phyloP scores from a whole-genome alignment of 2,888 invertebrate species.

The Caenorhabditis becei region DNA sequence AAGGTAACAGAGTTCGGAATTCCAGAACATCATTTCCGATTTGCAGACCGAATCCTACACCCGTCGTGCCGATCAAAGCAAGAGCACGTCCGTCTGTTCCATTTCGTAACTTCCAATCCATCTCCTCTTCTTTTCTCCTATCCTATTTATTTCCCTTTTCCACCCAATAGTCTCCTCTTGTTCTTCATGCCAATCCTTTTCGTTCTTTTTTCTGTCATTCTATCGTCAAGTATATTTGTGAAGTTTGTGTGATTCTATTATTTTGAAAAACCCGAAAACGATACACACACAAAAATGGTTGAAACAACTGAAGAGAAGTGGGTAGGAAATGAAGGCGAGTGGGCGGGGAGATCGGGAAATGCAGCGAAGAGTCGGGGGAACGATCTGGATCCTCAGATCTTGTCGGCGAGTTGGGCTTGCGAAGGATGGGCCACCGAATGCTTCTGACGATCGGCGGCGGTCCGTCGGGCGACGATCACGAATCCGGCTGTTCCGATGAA shows the following conservation, averaged over 20 bases:
- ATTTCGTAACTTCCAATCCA: slow-evolving; percentile 39
- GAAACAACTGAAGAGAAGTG: neutral
- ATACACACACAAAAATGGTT: neutral
- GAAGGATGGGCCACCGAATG: slow-evolving; percentile 53
- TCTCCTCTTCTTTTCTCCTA: neutral
- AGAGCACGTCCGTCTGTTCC: slow-evolving; percentile 50
- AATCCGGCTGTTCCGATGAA: slow-evolving; percentile 63
- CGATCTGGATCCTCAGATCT: slow-evolving; percentile 38
- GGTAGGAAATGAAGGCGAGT: neutral
- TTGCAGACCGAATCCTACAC: slow-evolving; percentile 6
- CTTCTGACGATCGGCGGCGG: slow-evolving; percentile 47
- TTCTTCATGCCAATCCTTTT: slow-evolving; percentile 24
- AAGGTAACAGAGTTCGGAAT: slow-evolving; percentile 25
- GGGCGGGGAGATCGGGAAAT: neutral
- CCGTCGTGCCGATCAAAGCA: slow-evolving; percentile 47
- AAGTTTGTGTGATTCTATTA: slow-evolving; percentile 17
- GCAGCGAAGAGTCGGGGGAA: neutral
- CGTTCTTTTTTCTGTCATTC: neutral
- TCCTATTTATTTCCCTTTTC: neutral
- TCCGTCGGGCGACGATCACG: slow-evolving; percentile 58
- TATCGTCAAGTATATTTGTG: no score
- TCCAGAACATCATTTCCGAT: neutral
- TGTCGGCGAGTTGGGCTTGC: slow-evolving; percentile 60
- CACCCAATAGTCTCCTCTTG: neutral
- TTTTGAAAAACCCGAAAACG: neutral